Conservation (phyloP, 1,140 invertebrate genomes). For the Temnothorax nylanderi region DNA sequence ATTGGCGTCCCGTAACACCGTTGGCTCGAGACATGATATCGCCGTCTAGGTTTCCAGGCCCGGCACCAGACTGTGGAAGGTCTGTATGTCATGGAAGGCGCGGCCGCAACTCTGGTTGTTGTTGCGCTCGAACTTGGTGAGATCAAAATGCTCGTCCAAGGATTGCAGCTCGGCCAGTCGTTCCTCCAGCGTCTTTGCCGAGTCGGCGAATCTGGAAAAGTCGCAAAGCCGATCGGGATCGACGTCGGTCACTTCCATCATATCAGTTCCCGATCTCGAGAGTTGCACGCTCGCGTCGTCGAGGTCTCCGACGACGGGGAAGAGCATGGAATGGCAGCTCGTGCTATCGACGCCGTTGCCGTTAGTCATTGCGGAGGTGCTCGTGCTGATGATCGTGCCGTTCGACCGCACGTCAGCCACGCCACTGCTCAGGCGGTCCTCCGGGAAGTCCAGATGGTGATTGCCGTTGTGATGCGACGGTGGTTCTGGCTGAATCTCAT, state of each 20-base stretch:
- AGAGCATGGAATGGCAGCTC: conserved; percentile 68
- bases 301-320: conserved; percentile 69
- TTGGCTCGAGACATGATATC: conserved; percentile 29
- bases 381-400: conserved; percentile 41
- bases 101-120: conserved; percentile 87
- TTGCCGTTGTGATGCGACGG: conserved; percentile 70
- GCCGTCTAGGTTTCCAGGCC: conserved; percentile 88
- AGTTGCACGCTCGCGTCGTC: conserved; percentile 62
- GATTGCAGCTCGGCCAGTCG: conserved; percentile 80
- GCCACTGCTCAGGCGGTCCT: conserved; percentile 72
- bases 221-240: conserved; percentile 83
- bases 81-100: conserved; percentile 90
- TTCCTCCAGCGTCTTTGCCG: conserved; percentile 80
- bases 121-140: conserved; percentile 81
- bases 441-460: conserved; percentile 67
- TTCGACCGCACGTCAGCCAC: conserved; percentile 59
- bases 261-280: conserved; percentile 65
- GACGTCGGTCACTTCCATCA: conserved; percentile 80
- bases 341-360: background rate
- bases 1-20: background rate
- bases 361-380: conserved; percentile 31
- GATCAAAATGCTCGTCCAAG: conserved; percentile 83
- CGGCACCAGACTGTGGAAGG: conserved; percentile 90
- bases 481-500: conserved; percentile 82
- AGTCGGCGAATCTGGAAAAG: conserved; percentile 80